phyloP scores from a whole-genome alignment of 1,140 invertebrate genomes.

The Sycobia sp. region DNA sequence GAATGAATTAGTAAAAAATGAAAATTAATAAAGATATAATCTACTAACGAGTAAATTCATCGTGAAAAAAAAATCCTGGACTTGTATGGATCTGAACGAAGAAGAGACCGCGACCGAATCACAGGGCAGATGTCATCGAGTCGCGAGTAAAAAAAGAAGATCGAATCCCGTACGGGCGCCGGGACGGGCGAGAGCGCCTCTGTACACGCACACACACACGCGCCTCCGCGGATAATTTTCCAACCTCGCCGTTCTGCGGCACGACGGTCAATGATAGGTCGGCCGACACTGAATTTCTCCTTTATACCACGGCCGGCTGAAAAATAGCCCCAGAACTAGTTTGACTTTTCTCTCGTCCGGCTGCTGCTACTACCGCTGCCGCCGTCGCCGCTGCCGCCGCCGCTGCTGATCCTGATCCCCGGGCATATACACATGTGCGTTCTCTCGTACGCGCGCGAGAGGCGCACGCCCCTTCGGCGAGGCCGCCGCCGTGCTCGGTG shows the following conservation, averaged over 20 bases:
- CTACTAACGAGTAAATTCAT: conserved; percentile 31
- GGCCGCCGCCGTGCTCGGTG: conserved; percentile 37
- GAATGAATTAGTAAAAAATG: conserved; percentile 1
- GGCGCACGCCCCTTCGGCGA: background rate
- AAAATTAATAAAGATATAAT: background rate
- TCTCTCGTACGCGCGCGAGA: background rate
- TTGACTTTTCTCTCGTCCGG: conserved; percentile 51
- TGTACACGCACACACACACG: too few relatives aligned
- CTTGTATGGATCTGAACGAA: too few relatives aligned
- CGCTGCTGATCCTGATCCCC: background rate
- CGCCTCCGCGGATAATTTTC: conserved; percentile 22
- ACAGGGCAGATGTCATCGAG: too few relatives aligned
- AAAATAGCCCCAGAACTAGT: conserved; percentile 58
- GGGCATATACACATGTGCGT: background rate
- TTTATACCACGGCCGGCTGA: conserved; percentile 55
- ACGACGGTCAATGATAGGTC: conserved; percentile 53
- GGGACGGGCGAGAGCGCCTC: too few relatives aligned
- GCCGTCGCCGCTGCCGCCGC: too few relatives aligned
- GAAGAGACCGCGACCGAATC: too few relatives aligned
- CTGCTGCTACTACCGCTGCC: background rate
- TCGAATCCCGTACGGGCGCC: too few relatives aligned
- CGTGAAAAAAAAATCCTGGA: too few relatives aligned
- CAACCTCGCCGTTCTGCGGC: conserved; percentile 42
- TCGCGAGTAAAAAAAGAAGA: too few relatives aligned
- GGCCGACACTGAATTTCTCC: conserved; percentile 58